These are phyloP conservation scores for Amiota minor DNA, from an alignment of 2,888 invertebrate species.

Conservation along the genomic window DNA sequence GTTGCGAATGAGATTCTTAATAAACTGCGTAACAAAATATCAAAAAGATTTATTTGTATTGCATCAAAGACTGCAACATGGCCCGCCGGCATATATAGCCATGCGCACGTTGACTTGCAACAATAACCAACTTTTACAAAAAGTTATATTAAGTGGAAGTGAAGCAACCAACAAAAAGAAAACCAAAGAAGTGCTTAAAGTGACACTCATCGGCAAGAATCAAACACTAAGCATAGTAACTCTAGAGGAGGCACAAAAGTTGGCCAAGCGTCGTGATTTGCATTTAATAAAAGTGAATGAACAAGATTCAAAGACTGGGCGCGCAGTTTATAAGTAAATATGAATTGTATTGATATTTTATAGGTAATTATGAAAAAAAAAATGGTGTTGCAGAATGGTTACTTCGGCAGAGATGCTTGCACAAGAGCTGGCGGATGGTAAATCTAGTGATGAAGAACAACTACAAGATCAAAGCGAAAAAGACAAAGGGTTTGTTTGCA, in stretches of 20 bases:
- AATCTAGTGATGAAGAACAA: conserved; percentile 27
- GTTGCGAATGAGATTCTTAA: too few relatives aligned
- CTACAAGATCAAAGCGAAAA: conserved; percentile 40
- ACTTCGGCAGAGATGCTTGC: conserved; percentile 79
- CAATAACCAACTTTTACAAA: too few relatives aligned
- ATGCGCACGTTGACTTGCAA: background rate
- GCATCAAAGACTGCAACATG: background rate
- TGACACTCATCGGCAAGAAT: conserved; percentile 79
- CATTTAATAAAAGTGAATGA: conserved; percentile 82
- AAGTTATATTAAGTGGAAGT: too few relatives aligned
- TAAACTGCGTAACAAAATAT: too few relatives aligned
- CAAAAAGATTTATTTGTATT: too few relatives aligned
- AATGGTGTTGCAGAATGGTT: conserved; percentile 75
- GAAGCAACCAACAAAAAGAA: background rate
- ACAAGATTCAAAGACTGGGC: conserved; percentile 79
- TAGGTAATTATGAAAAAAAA: background rate
- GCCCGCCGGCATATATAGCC: background rate
- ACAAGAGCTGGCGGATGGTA: conserved; percentile 73
- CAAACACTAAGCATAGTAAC: conserved; percentile 77
- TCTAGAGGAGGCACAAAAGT: conserved; percentile 80
- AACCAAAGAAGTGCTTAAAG: conserved; percentile 69
- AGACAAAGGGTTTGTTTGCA: conserved; percentile 30
- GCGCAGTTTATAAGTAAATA: conserved; percentile 79
- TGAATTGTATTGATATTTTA: background rate
- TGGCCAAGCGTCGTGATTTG: conserved; percentile 80